Evolutionary conservation across 2,797 vertebrate genomes (phyloP).

Genomic region (Coranthus polyacanthus): DNA sequence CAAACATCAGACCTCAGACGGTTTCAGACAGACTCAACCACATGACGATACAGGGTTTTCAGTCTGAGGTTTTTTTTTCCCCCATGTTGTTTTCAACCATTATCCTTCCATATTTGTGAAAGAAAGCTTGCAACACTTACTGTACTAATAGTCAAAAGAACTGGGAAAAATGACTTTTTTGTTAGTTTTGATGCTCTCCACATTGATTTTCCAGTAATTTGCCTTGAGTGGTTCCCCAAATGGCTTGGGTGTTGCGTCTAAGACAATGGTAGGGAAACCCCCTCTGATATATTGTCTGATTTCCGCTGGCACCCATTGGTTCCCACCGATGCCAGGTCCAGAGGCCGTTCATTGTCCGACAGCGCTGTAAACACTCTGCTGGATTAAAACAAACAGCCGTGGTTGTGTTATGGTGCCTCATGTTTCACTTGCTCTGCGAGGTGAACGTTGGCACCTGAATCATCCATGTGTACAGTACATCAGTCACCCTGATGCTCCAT

Average conservation of each 20-base stretch:
- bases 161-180: background rate
- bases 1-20: constrained; percentile 30
- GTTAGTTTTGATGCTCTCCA: too few relatives aligned
- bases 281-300: constrained; percentile 20
- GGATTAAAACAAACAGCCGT: constrained; percentile 44
- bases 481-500: constrained; percentile 19
- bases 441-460: constrained; percentile 20
- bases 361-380: constrained; percentile 31
- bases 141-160: too few relatives aligned
- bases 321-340: constrained; percentile 30
- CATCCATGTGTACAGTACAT: constrained; percentile 30
- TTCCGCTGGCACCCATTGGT: constrained; percentile 20
- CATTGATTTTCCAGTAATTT: too few relatives aligned
- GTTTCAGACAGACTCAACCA: constrained; percentile 11
- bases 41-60: background rate
- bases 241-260: too few relatives aligned
- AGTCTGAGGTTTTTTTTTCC: too few relatives aligned
- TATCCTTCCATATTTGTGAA: too few relatives aligned
- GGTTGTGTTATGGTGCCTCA: constrained; percentile 29
- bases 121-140: too few relatives aligned
- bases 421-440: constrained; percentile 30
- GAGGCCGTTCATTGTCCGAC: constrained; percentile 33
- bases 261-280: too few relatives aligned
- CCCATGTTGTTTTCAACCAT: too few relatives aligned
- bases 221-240: too few relatives aligned